Evolutionary conservation across 2,888 invertebrate genomes (phyloP), one percentile per base, ranked within the genome.

Genomic region (Mythimna impura): DNA sequence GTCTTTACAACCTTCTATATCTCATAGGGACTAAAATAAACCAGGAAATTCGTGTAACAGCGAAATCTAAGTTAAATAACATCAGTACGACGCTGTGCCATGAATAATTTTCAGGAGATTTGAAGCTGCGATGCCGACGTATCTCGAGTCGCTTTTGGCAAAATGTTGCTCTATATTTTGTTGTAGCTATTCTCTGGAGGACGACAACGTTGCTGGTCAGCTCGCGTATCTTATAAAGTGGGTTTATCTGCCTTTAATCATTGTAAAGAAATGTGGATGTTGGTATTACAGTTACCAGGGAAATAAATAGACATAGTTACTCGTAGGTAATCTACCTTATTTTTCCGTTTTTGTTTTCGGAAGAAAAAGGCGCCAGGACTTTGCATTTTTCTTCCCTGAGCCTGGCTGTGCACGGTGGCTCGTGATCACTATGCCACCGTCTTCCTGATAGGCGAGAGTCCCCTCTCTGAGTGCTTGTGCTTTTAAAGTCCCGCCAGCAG

Each of bases 51-150:
- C 66, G 60, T 55, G 55, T 78, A 78, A 82, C 69, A 75, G 73
- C 66, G 67, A 72, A 83, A 83, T 81, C 76, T 83, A 81, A 81
- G 81, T 83, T 83, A 83, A 83, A 83, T 79, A 83, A 83, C 79
- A 81, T 74, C 76, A 78, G 82, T 43, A 80, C 78, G 74, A 76
- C 73, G 78, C 69, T 72, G 78, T 68, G 75, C 58, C 74, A 83
- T 83, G 84, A 84, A 84, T 84, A 84, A 82, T 84, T 84, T 84
- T 69, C 72, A 76, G 67, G 72, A 80, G 82, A 83, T 83, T 80
- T 83, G 77, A 76, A 74, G 80, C 73, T 71, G 77, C 68, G 82
- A 82, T 82, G 77, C 66, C 73, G 74, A 76, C 81, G 77, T 81
- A 82, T 83, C 83, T 83, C 69, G 57, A 77, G 73, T 77, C 63